Base-by-base conservation (phyloP, 2,888 invertebrate species). In the Ormyrus pomaceus region DNA sequence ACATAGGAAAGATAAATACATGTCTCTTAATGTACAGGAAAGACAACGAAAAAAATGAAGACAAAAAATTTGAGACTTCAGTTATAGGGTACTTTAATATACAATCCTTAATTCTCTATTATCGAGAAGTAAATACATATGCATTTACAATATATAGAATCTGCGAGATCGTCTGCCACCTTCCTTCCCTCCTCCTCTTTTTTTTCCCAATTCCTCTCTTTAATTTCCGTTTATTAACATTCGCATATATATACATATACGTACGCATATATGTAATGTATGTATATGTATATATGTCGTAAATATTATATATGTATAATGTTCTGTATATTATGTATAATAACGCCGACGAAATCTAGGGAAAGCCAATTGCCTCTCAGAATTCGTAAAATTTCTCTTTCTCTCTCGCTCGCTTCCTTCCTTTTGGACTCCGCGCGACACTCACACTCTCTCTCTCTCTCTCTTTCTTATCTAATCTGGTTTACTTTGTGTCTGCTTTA, bases 51-150 rank as follows among this genome's bases (percentile, higher is more conserved):
- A 74, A 66, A 69, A 70, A 77, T 59, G 51, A 55, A 56, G 13
- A 73, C 50, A 74, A 78, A 55, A 79, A 79, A 69, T 65, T 59
- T 65, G 55, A 83, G 83, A 84, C 83, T 84, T 84, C 81, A 82
- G 83, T 79, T 53, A 69, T 84, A 84, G 83, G 84, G 83, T 83
- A 83, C 82, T 84, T 86, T 84, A 84, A 85, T 85, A 84, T 85
- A 86, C 85, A 86, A 86, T 86, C 83, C 84, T 84, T 82, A 80
- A 84, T 84, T 73, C 82, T 84, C 85, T 85, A 85, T 84, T 84
- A 85, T 82, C 83, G 81, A 85, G 85, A 86, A 85, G 83, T 86
- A 85, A 85, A 85, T 85, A 85, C 85, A 83, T 83, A 82, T 80
- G 83, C 79, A 78, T 84, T 81, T 84, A 82, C 83, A 84, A 82